phyloP scores from a whole-genome alignment of 1,140 invertebrate genomes.

The Caligus rogercresseyi region DNA sequence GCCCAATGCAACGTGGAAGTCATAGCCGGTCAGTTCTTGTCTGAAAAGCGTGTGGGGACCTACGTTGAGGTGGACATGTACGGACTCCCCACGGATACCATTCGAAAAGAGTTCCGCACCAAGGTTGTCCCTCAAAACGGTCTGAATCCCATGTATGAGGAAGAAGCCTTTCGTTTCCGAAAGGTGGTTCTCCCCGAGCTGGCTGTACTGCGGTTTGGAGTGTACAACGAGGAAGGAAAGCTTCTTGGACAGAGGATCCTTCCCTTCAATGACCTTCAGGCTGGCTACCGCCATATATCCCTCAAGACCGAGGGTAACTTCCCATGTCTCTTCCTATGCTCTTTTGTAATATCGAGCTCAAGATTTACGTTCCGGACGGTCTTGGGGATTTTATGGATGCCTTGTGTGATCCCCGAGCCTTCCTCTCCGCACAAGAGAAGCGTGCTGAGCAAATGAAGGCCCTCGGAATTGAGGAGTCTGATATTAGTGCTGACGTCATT shows the following conservation, averaged over 20 bases:
- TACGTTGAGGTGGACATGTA: slow-evolving; percentile 90
- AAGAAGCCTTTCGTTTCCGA: slow-evolving; percentile 91
- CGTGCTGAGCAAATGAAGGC: slow-evolving; percentile 77
- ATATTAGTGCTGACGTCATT: slow-evolving; percentile 35
- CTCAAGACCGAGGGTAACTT: slow-evolving; percentile 96
- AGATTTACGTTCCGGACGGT: slow-evolving; percentile 98
- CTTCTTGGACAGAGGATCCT: slow-evolving; percentile 91
- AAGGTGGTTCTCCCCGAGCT: slow-evolving; percentile 96
- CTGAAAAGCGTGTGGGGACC: slow-evolving; percentile 41
- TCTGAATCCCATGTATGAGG: slow-evolving; percentile 92
- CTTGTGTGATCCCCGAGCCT: slow-evolving; percentile 81
- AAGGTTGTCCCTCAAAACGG: slow-evolving; percentile 89
- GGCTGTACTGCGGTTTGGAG: slow-evolving; percentile 88
- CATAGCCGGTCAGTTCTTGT: slow-evolving; percentile 43
- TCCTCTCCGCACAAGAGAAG: slow-evolving; percentile 70
- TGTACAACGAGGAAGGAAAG: slow-evolving; percentile 96
- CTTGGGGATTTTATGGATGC: slow-evolving; percentile 97
- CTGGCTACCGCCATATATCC: slow-evolving; percentile 93
- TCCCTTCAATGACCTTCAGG: slow-evolving; percentile 89
- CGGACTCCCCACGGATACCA: slow-evolving; percentile 94
- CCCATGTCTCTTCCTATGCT: slow-evolving; percentile 92
- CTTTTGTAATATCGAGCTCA: slow-evolving; percentile 96
- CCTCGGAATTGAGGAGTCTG: slow-evolving; percentile 73
- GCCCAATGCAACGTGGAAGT: slow-evolving; percentile 78
- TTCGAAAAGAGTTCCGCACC: slow-evolving; percentile 92